phyloP scores from a whole-genome alignment of 2,113 vertebrate genomes.

The Rostratula benghalensis region DNA sequence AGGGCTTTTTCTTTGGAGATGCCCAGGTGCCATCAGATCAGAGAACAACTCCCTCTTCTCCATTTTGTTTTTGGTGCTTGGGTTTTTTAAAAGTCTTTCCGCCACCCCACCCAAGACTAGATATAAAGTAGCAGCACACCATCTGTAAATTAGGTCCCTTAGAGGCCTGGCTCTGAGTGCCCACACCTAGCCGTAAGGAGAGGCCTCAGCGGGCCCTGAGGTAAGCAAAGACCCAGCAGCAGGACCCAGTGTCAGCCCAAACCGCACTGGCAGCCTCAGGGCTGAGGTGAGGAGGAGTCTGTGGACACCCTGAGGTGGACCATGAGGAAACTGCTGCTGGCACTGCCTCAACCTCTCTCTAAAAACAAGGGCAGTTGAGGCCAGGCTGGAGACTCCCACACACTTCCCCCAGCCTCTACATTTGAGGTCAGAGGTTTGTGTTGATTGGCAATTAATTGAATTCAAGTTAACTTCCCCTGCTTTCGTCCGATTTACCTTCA shows the following conservation, averaged over 20 bases:
- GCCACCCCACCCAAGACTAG: rapidly evolving
- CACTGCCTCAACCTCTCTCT: background rate
- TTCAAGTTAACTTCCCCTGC: background rate
- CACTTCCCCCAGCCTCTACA: rapidly evolving
- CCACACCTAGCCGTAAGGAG: rapidly evolving
- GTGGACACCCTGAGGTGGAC: too few relatives aligned
- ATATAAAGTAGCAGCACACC: background rate
- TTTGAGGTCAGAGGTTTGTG: background rate
- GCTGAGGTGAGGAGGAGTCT: background rate
- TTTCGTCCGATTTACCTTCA: background rate
- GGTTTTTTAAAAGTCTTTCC: too few relatives aligned
- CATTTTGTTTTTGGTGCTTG: background rate
- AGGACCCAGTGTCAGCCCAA: too few relatives aligned
- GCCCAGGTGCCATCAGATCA: background rate
- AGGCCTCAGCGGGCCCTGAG: background rate
- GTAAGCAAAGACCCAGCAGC: too few relatives aligned
- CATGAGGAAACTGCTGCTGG: rapidly evolving
- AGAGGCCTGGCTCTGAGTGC: rapidly evolving
- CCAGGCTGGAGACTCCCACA: rapidly evolving
- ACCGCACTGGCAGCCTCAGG: rapidly evolving
- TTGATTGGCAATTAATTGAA: background rate
- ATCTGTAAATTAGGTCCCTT: background rate
- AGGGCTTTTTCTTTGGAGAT: background rate
- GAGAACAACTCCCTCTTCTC: background rate
- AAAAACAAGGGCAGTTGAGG: background rate